Conservation (phyloP, 2,797 vertebrate species). For the Choloepus didactylus region DNA sequence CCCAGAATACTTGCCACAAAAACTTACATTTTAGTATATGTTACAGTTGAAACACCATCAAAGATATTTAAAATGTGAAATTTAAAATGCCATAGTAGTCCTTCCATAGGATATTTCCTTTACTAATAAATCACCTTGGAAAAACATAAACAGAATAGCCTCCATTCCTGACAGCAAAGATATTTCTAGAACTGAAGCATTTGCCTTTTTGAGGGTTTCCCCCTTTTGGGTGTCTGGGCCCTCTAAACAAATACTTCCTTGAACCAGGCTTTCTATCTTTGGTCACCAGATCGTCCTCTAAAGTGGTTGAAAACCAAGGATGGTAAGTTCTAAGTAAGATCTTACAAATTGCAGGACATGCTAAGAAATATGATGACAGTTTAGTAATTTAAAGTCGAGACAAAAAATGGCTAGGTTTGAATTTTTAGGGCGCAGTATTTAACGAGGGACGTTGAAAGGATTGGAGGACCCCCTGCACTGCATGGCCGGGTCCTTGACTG, state of each 20-base stretch:
- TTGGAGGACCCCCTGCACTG: neutral
- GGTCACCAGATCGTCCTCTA: neutral
- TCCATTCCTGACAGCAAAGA: neutral
- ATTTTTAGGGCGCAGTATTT: neutral
- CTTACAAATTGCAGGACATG: neutral
- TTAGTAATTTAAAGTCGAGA: neutral
- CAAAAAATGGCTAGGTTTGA: neutral
- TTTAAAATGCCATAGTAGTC: neutral
- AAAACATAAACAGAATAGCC: neutral
- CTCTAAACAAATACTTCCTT: neutral
- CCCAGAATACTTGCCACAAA: neutral
- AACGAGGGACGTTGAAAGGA: neutral
- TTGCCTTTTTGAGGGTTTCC: neutral
- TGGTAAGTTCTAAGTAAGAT: neutral
- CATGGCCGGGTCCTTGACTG: neutral
- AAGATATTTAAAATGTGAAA: constrained; percentile 30
- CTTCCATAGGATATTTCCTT: neutral
- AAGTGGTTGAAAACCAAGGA: neutral
- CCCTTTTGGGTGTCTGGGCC: neutral
- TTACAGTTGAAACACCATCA: neutral
- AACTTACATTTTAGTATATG: neutral
- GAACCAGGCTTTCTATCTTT: neutral
- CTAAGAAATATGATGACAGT: too few relatives aligned
- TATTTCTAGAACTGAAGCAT: neutral
- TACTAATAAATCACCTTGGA: neutral